phyloP scores from a whole-genome alignment of 2,113 vertebrate species.

The Pleuronectes platessa region DNA sequence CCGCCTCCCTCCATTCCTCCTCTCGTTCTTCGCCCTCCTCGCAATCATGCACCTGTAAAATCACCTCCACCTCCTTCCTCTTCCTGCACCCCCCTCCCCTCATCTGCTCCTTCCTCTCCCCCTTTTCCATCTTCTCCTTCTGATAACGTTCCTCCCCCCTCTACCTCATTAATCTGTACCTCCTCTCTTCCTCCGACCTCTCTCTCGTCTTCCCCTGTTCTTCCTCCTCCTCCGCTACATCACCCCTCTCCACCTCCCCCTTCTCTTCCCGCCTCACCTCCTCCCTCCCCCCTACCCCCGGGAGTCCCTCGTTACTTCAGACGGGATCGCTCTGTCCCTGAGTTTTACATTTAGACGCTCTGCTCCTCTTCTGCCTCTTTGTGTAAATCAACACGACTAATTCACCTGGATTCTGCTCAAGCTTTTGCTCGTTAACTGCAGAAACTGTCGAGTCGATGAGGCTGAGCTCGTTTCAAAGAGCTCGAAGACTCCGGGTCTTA shows the following conservation, averaged over 20 bases:
- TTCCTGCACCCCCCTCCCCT: constrained; percentile 4
- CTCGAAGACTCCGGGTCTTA: neutral
- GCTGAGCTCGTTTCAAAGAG: neutral
- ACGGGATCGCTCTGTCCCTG: constrained; percentile 68
- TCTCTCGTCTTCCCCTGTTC: neutral
- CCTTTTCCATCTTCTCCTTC: neutral
- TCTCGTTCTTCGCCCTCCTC: neutral
- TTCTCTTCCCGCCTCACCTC: constrained; percentile 23
- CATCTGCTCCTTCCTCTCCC: constrained; percentile 6
- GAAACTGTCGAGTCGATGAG: neutral
- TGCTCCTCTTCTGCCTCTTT: constrained; percentile 8
- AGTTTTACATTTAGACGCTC: constrained; percentile 72
- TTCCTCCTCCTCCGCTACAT: neutral
- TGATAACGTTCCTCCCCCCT: neutral
- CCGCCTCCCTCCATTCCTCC: constrained; percentile 10
- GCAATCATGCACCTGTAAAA: neutral
- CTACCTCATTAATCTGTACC: neutral
- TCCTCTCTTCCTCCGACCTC: constrained; percentile 7
- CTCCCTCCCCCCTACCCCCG: constrained; percentile 58
- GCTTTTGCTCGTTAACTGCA: neutral
- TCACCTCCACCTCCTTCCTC: neutral
- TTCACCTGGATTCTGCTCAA: constrained; percentile 1
- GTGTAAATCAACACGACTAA: constrained; percentile 27
- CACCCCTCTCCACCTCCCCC: neutral
- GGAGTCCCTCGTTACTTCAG: constrained; percentile 66